Conservation (phyloP, 1,140 invertebrate genomes). For the Mercenaria mercenaria region DNA sequence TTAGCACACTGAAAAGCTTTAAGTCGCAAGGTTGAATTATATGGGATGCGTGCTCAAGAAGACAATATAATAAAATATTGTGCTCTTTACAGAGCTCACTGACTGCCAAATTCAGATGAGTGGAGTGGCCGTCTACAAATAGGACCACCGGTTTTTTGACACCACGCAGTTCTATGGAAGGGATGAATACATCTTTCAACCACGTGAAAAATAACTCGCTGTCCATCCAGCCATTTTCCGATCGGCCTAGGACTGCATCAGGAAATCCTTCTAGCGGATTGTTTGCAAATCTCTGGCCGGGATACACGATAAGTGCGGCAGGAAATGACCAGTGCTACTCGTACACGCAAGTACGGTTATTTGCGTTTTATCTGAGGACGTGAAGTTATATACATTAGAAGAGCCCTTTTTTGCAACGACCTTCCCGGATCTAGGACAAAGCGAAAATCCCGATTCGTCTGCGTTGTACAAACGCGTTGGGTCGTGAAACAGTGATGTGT, state of each 20-base stretch:
- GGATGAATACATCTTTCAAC: conserved; percentile 8
- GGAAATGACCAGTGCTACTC: not conserved
- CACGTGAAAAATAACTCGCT: conserved; percentile 24
- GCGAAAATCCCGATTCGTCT: conserved; percentile 13
- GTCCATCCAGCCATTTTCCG: conserved; percentile 25
- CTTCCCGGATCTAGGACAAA: conserved; percentile 20
- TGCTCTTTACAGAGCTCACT: conserved; percentile 15
- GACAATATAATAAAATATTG: conserved; percentile 14
- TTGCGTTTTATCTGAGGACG: not conserved
- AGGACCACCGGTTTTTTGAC: conserved; percentile 3
- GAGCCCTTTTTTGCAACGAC: conserved; percentile 33
- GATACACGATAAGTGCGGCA: conserved; percentile 30
- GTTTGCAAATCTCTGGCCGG: not conserved
- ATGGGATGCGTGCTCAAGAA: too few relatives aligned
- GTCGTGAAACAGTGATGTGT: not conserved
- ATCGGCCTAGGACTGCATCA: not conserved
- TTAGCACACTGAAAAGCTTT: not conserved
- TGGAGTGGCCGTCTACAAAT: conserved; percentile 39
- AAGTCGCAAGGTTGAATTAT: conserved; percentile 25
- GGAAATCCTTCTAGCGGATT: conserved; percentile 29
- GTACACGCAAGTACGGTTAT: conserved; percentile 23
- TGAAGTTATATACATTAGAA: conserved; percentile 19
- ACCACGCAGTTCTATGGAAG: not conserved
- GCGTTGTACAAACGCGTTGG: conserved; percentile 19
- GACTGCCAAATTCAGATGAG: not conserved